Evolutionary conservation across 64 coral and sea anemone species (phyloP).

Genomic region (Acropora tenuis): DNA sequence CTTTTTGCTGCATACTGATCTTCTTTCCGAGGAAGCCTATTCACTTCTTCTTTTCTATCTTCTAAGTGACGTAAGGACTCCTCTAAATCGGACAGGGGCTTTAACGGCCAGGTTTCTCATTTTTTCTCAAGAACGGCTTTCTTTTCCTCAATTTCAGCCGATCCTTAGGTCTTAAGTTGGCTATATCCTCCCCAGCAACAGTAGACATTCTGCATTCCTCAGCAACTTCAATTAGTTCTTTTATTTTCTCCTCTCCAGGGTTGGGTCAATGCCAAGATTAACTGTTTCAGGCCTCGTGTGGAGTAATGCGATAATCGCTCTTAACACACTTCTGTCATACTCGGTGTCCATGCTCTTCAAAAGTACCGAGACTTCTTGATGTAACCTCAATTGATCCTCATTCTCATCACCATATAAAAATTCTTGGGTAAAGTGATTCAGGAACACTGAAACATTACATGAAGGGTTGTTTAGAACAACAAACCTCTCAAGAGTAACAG

Average conservation of each 20-base stretch:
- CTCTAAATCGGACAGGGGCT: not conserved
- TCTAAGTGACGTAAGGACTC: not conserved
- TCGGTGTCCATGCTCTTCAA: constrained; percentile 46
- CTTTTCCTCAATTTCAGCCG: constrained; percentile 40
- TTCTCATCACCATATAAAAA: constrained; percentile 18
- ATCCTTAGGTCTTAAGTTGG: constrained; percentile 11
- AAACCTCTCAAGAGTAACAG: not conserved
- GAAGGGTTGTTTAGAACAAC: not conserved
- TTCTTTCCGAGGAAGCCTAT: constrained; percentile 23
- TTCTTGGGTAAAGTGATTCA: constrained; percentile 33
- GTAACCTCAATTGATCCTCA: constrained; percentile 19
- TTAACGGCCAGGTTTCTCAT: constrained; percentile 6
- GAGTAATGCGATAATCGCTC: constrained; percentile 28
- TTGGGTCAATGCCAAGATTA: constrained; percentile 54
- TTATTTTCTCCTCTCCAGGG: constrained; percentile 20
- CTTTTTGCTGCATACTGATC: constrained; percentile 46
- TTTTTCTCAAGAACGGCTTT: constrained; percentile 26
- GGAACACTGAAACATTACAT: constrained; percentile 33
- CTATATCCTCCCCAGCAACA: constrained; percentile 40
- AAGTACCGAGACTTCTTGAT: constrained; percentile 26
- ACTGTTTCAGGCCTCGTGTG: constrained; percentile 9
- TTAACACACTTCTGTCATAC: constrained; percentile 32
- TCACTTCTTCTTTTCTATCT: constrained; percentile 26
- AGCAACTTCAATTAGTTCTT: constrained; percentile 36
- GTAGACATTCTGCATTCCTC: constrained; percentile 39